Conservation (phyloP, 2,797 vertebrate genomes). For the Otolemur crassicaudatus region DNA sequence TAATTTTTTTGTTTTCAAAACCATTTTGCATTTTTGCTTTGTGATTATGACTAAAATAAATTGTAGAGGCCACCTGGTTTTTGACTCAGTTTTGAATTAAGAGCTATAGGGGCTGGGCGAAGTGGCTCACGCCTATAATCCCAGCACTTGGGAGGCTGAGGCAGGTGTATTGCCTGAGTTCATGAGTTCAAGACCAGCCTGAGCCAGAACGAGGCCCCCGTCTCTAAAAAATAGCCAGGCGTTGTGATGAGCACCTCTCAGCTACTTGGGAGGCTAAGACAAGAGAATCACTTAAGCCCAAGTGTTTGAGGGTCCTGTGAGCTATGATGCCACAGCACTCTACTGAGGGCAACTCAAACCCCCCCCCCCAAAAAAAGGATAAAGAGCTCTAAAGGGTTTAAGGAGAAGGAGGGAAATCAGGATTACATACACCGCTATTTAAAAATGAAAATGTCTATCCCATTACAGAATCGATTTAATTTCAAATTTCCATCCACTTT, state of each 20-base stretch:
- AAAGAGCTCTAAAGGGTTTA: not conserved
- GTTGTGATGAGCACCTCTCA: too few species aligned
- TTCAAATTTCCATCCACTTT: not conserved
- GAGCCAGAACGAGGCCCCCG: too few species aligned
- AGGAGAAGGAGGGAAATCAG: not conserved
- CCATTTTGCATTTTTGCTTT: not conserved
- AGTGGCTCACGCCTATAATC: too few species aligned
- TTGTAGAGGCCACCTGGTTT: not conserved
- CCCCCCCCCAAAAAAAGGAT: not conserved
- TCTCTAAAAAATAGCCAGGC: too few species aligned
- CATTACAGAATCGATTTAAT: not conserved
- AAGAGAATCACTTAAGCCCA: too few species aligned
- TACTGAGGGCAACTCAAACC: too few species aligned
- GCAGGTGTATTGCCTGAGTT: too few species aligned
- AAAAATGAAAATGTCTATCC: not conserved
- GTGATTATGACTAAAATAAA: conserved; percentile 13
- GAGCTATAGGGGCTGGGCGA: not conserved
- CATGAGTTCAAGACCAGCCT: too few species aligned
- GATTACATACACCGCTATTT: not conserved
- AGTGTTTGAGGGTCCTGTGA: too few species aligned
- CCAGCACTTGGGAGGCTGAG: too few species aligned
- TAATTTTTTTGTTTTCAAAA: not conserved
- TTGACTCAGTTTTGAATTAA: conserved; percentile 16
- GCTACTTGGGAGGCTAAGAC: too few species aligned
- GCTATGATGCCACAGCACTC: too few species aligned